Base-by-base conservation (phyloP, 1,140 invertebrate genomes). In the Megathymus violae region DNA sequence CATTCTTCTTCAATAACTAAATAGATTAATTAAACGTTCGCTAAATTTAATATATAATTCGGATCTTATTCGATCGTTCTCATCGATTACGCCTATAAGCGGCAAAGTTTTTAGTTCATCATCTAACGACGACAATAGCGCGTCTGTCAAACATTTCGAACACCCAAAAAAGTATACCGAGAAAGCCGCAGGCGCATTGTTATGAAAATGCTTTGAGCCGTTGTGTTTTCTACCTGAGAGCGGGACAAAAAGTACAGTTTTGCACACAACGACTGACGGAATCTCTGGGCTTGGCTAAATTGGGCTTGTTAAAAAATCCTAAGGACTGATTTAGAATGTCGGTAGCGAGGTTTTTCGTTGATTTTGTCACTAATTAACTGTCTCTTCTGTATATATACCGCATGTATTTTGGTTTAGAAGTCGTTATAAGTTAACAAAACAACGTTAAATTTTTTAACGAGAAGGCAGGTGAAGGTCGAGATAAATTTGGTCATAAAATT, bases 41-140 rank as follows among this genome's bases (percentile, higher is more conserved):
- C 77, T 71, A 64, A 69, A 71, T 41, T 61, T 50, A 67, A 69
- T 63, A 77, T 70, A 83, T 75, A 61, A 64, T 54, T 74, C 65
- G 50, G 58, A 60, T 66, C 41, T 50, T 70, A 62, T 74, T 76
- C 76, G 81, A 84, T 84, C 70, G 74, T 78, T 80, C 72, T 67
- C 79, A 80, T 80, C 78, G 84, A 85, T 87, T 78, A 81, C 81
- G 9, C 27, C 82, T 74, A 82, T 80, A 80, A 76, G 81, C 80
- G 76, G 69, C 65, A 64, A 60, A 76, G 71, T 88, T 90, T 87
- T 88, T 88, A 80, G 68, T 71, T 69, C 77, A 66, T 85, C 79
- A 88, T 86, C 76, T 83, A 81, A 78, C 78, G 76, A 89, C 85
- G 86, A 89, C 85, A 88, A 88, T 87, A 80, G 83, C 79, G 79